Base-by-base conservation (phyloP, 2,797 vertebrate species). In the Xenops minutus region DNA sequence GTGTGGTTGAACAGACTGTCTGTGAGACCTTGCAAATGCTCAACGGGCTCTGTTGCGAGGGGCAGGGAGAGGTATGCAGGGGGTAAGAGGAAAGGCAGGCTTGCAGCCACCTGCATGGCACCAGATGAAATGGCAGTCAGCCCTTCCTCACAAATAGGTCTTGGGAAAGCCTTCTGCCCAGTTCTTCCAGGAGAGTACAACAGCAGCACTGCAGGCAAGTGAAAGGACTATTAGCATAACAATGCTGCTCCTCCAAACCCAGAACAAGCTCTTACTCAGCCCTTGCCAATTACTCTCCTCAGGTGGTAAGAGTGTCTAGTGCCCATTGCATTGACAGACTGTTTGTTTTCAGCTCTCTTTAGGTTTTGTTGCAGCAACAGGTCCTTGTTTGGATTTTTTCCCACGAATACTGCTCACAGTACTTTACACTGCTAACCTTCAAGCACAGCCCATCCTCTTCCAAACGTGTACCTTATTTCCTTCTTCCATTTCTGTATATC, bases 181-280 rank as follows among this genome's bases (percentile, higher is more conserved):
- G 0, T 44, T 92, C 82, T 97, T 97, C 95, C 91, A 84, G 80
- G n/a, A 71, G 46, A 58, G n/a, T 55, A 64, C 48, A 83, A 88
- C 61, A 71, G 73, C 72, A 74, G 64, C 85, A 74, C 72, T 63
- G 73, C 71, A 81, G 91, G 66, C 55, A 92, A 96, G 89, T 85
- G 84, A 69, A 87, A 21, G 36, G 82, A 84, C 51, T 61, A 97
- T 98, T 97, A 97, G 74, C 97, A 97, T 97, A 88, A 98, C 89
- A 97, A 97, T 92, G 21, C 27, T 41, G 66, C 58, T 75, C 84
- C 89, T 95, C 91, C 92, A 95, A 96, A 88, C 55, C 55, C 91
- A 80, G 93, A 95, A 95, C 88, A 93, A 96, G 88, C 64, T 68
- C 72, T 85, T 23, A 68, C 85, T 94, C 85, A 89, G 89, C 64